phyloP scores from a whole-genome alignment of 2,113 vertebrate genomes.

The Neolamprologus falcicula region DNA sequence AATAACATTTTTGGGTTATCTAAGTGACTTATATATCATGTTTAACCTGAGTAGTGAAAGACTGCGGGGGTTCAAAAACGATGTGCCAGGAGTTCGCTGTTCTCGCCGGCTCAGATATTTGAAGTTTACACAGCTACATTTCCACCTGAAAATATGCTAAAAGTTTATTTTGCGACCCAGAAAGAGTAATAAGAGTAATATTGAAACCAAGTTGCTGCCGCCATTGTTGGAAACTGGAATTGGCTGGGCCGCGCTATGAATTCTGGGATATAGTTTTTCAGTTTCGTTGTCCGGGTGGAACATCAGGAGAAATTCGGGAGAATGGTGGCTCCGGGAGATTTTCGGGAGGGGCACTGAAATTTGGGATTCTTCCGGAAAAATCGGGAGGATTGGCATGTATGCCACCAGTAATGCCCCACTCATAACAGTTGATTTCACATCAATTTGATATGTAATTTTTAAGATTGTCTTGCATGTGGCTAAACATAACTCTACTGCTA shows the following conservation, averaged over 20 bases:
- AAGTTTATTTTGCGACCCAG: background rate
- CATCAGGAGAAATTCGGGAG: background rate
- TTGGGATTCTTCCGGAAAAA: background rate
- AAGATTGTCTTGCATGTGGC: background rate
- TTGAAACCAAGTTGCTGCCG: fast-evolving
- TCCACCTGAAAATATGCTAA: fast-evolving
- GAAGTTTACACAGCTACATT: background rate
- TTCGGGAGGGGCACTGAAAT: background rate
- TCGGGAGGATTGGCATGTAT: background rate
- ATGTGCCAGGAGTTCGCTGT: background rate
- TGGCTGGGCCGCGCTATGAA: background rate
- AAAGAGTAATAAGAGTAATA: background rate
- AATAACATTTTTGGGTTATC: background rate
- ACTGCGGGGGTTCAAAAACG: background rate
- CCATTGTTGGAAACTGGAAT: background rate
- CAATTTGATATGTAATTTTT: background rate
- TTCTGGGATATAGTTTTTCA: background rate
- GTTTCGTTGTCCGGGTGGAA: background rate
- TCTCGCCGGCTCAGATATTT: background rate
- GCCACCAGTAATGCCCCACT: background rate
- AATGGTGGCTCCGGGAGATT: fast-evolving
- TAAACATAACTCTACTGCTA: background rate
- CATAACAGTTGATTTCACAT: background rate
- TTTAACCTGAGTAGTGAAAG: background rate
- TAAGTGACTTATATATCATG: too few relatives aligned